A percentile compares a stretch with the other conserved stretches of the same genome.
Evolutionary conservation across 2,888 invertebrate species (phyloP).

Genomic region (Hymenopus coronatus): DNA sequence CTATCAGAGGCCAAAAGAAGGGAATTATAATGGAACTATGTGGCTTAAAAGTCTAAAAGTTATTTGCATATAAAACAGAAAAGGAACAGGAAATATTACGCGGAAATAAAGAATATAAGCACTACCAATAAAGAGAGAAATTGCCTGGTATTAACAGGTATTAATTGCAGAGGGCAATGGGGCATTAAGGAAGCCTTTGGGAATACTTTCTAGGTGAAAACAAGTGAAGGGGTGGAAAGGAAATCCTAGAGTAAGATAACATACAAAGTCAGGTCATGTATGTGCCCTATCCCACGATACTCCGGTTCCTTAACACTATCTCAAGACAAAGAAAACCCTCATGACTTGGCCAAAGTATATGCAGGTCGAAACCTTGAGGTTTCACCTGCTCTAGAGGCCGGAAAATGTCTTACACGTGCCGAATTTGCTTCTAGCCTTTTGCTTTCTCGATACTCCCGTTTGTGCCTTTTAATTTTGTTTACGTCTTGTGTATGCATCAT

Average conservation of each 20-base stretch:
- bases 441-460: too few relatives aligned
- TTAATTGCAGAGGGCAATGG: not conserved
- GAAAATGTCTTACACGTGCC: not conserved
- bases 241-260: not conserved
- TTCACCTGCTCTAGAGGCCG: constrained; percentile 2
- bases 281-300: not conserved
- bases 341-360: not conserved
- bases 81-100: not conserved
- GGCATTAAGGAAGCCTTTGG: not conserved
- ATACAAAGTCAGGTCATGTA: not conserved
- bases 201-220: not conserved
- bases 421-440: not conserved
- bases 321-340: constrained; percentile 7
- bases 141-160: not conserved
- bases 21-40: too few relatives aligned
- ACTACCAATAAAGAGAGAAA: too few relatives aligned
- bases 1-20: too few relatives aligned
- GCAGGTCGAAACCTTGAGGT: constrained; percentile 18
- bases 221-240: not conserved
- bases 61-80: too few relatives aligned
- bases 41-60: too few relatives aligned
- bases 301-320: not conserved
- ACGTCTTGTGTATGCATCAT: not conserved
- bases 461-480: too few relatives aligned
- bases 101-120: too few relatives aligned